Evolutionary conservation across 2,888 invertebrate genomes (phyloP), one percentile per base, ranked within the genome.

Genomic region (Pharmacophagus antenor): DNA sequence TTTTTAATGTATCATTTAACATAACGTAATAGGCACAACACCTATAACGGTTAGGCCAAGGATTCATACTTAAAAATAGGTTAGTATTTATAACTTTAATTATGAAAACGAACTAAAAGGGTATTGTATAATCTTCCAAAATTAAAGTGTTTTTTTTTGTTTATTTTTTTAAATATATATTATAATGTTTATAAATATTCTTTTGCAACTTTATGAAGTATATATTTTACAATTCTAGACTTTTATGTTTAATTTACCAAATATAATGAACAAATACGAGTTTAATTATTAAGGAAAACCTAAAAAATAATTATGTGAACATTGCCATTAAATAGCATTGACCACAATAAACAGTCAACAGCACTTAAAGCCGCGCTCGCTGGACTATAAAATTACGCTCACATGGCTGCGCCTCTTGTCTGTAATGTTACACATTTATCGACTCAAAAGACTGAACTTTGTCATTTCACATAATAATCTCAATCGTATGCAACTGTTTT

Each of bases 401-500:
- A n/a, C 67, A 64, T 64, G 23, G 21, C 20, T 17, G 42, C 56
- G 47, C 21, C 27, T 27, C 21, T 21, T 21, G 25, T 15, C 65
- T 70, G 65, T 64, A 70, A 70, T 65, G 66, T 69, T 62, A 64
- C 7, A 31, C 4, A 51, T 37, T 51, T 51, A 37, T 68, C 58
- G 58, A 67, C 70, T 63, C 69, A 69, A 63, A 54, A 37, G 37
- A 49, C 58, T 21, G n/a, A 55, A 62, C 68, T 79, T 78, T 78
- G 79, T 80, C 65, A 77, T 77, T 74, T 63, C 62, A 65, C 56
- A 62, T 55, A 61, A 42, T 46, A 55, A 51, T 42, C 54, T 56
- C 49, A 56, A 56, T 57, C 48, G 52, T 44, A 61, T 63, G 64
- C 50, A 37, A 59, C 58, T 68, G 69, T 69, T 65, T 66, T 25